Conservation (phyloP, 2,113 vertebrate genomes). For the Dromas ardeola region DNA sequence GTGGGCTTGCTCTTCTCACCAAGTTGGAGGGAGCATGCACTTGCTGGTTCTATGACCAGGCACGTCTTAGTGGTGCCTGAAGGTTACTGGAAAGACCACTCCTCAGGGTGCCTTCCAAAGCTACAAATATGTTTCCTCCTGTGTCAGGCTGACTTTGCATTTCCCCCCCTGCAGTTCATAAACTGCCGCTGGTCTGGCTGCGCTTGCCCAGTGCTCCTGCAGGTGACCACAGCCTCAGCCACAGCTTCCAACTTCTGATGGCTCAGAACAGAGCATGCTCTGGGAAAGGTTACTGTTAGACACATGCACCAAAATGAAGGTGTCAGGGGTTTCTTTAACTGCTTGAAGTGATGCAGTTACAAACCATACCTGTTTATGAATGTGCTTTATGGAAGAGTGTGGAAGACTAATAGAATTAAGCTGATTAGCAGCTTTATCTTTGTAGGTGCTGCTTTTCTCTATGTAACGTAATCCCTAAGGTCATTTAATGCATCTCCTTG, state of each 20-base stretch:
- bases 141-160: not conserved
- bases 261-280: not conserved
- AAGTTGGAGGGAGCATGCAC: fast-evolving
- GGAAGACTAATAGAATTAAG: not conserved
- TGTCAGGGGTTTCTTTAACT: not conserved
- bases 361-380: not conserved
- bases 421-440: not conserved
- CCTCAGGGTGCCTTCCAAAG: not conserved
- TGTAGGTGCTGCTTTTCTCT: not conserved
- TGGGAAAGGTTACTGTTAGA: not conserved
- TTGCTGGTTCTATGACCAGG: not conserved
- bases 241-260: not conserved
- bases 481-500: not conserved
- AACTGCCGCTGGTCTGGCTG: not conserved
- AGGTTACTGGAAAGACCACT: not conserved
- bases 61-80: not conserved
- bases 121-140: not conserved
- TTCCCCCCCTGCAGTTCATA: not conserved
- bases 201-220: not conserved
- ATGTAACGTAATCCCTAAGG: not conserved
- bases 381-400: not conserved
- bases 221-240: not conserved
- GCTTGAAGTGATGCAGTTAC: not conserved
- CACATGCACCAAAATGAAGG: not conserved
- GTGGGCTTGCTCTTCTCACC: not conserved